A percentile compares a stretch with the other conserved stretches of the same genome.
phyloP scores from a whole-genome alignment of 2,888 invertebrate species.

The Dione vanillae region DNA sequence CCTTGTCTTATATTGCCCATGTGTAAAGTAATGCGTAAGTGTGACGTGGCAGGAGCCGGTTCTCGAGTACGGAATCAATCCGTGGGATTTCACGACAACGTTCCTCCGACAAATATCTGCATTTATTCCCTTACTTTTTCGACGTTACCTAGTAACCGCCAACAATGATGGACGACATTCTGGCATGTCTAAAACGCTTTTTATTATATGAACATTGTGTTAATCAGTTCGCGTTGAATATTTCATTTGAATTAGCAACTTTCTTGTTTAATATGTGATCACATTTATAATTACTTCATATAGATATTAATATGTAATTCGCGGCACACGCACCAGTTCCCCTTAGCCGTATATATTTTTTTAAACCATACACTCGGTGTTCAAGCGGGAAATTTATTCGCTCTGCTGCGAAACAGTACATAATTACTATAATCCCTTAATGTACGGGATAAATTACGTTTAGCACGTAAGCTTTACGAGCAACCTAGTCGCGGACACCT shows the following conservation, averaged over 20 bases:
- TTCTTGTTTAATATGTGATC: constrained; percentile 4
- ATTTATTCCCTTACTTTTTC: constrained; percentile 39
- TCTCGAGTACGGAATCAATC: constrained; percentile 43
- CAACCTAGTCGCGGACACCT: constrained; percentile 45
- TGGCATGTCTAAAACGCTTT: constrained; percentile 33
- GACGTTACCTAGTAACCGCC: constrained; percentile 35
- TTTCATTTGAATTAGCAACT: constrained; percentile 17
- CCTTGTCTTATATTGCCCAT: background rate
- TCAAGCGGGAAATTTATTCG: constrained; percentile 46
- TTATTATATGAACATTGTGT: constrained; percentile 25
- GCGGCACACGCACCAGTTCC: constrained; percentile 39
- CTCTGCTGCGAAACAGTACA: constrained; percentile 45
- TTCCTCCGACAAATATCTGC: constrained; percentile 37
- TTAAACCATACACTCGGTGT: constrained; percentile 45
- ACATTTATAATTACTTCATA: constrained; percentile 42
- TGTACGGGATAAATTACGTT: constrained; percentile 50
- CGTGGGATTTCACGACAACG: constrained; percentile 45
- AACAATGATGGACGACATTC: constrained; percentile 38
- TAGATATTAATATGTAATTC: constrained; percentile 39
- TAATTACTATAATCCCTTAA: constrained; percentile 52
- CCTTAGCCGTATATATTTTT: constrained; percentile 42
- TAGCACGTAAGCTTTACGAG: constrained; percentile 49
- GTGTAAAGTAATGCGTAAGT: constrained; percentile 44
- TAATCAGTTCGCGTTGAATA: constrained; percentile 17
- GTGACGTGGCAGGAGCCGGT: constrained; percentile 47